phyloP scores from a whole-genome alignment of 2,888 invertebrate species.

The Dasysyrphus tricinctus region DNA sequence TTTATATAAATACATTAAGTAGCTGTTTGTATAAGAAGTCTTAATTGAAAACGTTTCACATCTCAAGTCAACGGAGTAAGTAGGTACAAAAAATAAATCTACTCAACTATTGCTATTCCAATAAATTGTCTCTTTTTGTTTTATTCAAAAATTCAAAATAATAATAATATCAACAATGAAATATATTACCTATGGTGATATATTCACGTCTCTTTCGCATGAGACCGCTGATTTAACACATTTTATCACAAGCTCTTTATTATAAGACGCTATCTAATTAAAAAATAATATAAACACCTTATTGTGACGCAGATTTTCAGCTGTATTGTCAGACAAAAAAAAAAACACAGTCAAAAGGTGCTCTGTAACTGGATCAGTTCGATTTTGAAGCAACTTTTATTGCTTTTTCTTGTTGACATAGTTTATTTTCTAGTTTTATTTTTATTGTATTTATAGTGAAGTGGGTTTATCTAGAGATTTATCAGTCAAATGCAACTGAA shows the following conservation, averaged over 20 bases:
- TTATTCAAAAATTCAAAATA: not conserved
- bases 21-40: no score
- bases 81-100: not conserved
- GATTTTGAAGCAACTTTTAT: slow-evolving; percentile 11
- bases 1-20: no score
- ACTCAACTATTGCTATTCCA: not conserved
- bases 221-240: slow-evolving; percentile 40
- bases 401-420: slow-evolving; percentile 20
- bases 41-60: not conserved
- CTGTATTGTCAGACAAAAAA: not conserved
- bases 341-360: slow-evolving; percentile 33
- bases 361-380: slow-evolving; percentile 18
- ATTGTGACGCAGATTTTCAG: slow-evolving; percentile 23
- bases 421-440: not conserved
- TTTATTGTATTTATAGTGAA: not conserved
- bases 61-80: not conserved
- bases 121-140: not conserved
- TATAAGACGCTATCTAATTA: slow-evolving; percentile 30
- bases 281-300: slow-evolving; percentile 36
- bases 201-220: slow-evolving; percentile 35
- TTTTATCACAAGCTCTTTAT: slow-evolving; percentile 36
- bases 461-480: not conserved
- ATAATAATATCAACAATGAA: slow-evolving; percentile 13
- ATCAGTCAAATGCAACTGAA: slow-evolving; percentile 24
- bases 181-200: not conserved